Evolutionary conservation across 2,113 vertebrate species (phyloP).

Genomic region (Formicarius rufipectus): DNA sequence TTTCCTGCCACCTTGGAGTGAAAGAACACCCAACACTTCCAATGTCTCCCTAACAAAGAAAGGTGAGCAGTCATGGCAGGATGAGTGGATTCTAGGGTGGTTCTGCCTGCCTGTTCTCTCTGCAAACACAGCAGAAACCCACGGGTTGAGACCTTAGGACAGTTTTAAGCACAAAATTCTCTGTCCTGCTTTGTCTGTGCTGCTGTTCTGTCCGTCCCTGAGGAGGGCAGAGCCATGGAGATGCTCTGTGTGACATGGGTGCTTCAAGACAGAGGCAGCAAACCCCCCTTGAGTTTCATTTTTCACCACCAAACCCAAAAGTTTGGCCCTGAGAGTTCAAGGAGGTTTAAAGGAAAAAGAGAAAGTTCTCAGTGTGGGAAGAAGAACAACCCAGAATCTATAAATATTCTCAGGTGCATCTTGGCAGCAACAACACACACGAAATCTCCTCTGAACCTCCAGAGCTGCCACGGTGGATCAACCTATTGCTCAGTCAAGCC

Average conservation of each 20-base stretch:
- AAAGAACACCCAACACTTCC: background rate
- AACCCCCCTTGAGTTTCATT: accelerated
- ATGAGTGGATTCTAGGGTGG: background rate
- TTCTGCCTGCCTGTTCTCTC: background rate
- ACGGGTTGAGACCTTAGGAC: background rate
- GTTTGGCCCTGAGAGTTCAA: background rate
- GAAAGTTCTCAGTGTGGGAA: background rate
- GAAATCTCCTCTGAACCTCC: background rate
- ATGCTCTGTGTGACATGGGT: accelerated
- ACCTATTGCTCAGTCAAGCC: background rate
- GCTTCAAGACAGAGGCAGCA: background rate
- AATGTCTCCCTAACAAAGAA: background rate
- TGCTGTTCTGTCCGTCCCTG: accelerated
- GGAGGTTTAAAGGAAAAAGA: background rate
- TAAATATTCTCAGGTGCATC: background rate
- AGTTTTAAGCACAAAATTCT: background rate
- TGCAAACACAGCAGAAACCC: background rate
- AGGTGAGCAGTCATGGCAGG: background rate
- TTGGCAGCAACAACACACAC: background rate
- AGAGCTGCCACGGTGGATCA: background rate
- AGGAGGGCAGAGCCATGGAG: background rate
- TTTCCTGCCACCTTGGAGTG: background rate
- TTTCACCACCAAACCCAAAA: background rate
- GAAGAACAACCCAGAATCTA: background rate
- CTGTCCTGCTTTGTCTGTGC: background rate